These are phyloP conservation scores for Iguana delicatissima DNA, from an alignment of 2,797 vertebrate species.

Conservation along the genomic window DNA sequence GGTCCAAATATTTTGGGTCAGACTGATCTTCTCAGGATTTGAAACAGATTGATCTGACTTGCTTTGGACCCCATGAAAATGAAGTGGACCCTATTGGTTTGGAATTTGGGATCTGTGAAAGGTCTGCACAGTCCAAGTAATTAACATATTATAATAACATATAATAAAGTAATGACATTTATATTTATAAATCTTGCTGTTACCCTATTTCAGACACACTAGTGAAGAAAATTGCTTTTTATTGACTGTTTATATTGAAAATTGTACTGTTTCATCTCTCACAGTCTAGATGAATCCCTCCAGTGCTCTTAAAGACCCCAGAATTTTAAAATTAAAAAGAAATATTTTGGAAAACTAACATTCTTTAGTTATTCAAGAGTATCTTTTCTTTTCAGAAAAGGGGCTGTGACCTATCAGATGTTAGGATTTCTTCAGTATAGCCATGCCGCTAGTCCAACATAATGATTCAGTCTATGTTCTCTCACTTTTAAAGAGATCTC, in stretches of 20 bases:
- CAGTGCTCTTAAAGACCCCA: background rate
- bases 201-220: background rate
- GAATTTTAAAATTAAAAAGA: background rate
- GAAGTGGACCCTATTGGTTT: too few relatives aligned
- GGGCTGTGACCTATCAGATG: background rate
- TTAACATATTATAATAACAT: background rate
- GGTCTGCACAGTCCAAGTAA: too few relatives aligned
- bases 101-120: too few relatives aligned
- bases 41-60: too few relatives aligned
- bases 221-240: background rate
- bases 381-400: background rate
- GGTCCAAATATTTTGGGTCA: too few relatives aligned
- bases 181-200: background rate
- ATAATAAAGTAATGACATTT: background rate
- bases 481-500: constrained; percentile 28
- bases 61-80: too few relatives aligned
- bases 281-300: background rate
- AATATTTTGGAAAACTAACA: background rate
- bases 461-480: background rate
- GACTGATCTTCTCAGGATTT: too few relatives aligned
- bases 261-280: background rate
- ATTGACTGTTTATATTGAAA: background rate
- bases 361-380: background rate
- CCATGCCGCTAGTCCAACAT: background rate
- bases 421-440: background rate